Evolutionary conservation across 1,140 invertebrate genomes (phyloP).

Genomic region (Choristoneura fumiferana): DNA sequence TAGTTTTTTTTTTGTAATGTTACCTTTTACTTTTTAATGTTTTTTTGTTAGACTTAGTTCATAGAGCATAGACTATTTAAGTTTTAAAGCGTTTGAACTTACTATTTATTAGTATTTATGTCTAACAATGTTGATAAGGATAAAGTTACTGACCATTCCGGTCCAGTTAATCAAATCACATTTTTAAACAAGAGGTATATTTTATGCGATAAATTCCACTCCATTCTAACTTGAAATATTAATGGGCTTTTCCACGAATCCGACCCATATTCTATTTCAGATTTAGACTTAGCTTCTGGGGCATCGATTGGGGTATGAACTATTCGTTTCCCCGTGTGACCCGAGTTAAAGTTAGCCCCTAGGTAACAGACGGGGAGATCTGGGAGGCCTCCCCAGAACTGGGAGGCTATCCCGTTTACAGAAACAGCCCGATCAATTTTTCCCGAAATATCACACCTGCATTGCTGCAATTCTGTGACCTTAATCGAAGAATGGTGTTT

Average conservation of each 20-base stretch:
- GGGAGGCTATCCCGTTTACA: conserved; percentile 11
- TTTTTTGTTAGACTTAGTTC: neutral
- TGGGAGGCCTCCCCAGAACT: neutral
- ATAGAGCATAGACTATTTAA: no score
- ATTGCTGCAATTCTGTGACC: conserved; percentile 10
- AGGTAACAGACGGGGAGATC: neutral
- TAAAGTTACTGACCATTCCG: no score
- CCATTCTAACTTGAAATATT: neutral
- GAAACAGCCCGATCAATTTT: conserved; percentile 16
- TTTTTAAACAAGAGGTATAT: no score
- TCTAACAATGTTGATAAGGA: no score
- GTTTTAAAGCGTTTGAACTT: no score
- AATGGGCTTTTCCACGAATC: conserved; percentile 2
- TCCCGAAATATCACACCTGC: conserved; percentile 9
- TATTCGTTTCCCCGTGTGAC: conserved; percentile 10
- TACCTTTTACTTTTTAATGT: conserved; percentile 4
- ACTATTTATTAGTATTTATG: no score
- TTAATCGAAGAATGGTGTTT: neutral
- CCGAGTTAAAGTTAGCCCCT: conserved; percentile 6
- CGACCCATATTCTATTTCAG: conserved; percentile 6
- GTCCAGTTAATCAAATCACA: no score
- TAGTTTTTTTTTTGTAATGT: neutral
- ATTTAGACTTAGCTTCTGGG: conserved; percentile 11
- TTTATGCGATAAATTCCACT: no score
- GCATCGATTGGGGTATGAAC: conserved; percentile 1